These are phyloP conservation scores for Sternarchorhynchus goeldii DNA, from an alignment of 2,797 vertebrate species.

Conservation along the genomic window DNA sequence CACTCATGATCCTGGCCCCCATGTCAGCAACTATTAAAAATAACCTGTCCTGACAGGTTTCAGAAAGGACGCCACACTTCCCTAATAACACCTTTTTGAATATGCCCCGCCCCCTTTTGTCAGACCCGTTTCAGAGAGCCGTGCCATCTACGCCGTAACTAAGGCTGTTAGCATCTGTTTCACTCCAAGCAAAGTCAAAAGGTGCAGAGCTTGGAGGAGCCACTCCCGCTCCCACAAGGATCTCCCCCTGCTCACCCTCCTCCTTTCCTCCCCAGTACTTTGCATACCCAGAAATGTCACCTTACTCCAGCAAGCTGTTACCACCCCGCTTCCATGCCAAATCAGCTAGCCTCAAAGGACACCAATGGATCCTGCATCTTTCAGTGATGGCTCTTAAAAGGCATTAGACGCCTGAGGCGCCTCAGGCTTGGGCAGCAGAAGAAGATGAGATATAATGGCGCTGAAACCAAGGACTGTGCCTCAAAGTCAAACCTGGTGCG, in stretches of 20 bases:
- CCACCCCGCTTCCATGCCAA: conserved; percentile 87
- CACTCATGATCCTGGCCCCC: conserved; percentile 53
- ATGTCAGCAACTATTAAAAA: conserved; percentile 58
- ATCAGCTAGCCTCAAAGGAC: conserved; percentile 89
- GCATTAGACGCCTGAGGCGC: conserved; percentile 91
- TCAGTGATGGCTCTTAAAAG: conserved; percentile 90
- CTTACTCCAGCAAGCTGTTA: conserved; percentile 98
- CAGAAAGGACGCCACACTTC: conserved; percentile 52
- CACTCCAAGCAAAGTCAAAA: conserved; percentile 70
- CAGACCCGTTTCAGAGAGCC: conserved; percentile 50
- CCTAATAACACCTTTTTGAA: conserved; percentile 40
- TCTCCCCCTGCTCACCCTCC: conserved; percentile 65
- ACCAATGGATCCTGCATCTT: conserved; percentile 82
- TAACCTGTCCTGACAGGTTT: conserved; percentile 52
- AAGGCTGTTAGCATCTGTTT: conserved; percentile 69
- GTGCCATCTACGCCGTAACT: conserved; percentile 59
- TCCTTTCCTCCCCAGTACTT: conserved; percentile 71
- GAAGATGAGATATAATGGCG: conserved; percentile 80
- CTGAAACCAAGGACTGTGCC: conserved; percentile 80
- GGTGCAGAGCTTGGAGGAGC: conserved; percentile 64
- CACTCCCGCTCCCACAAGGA: conserved; percentile 66
- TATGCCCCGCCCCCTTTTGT: conserved; percentile 42
- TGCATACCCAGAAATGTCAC: conserved; percentile 96
- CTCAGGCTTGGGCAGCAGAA: conserved; percentile 78
- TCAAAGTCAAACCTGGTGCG: conserved; percentile 76